Evolutionary conservation across 2,888 invertebrate genomes (phyloP).

Genomic region (Drosophila atripex): DNA sequence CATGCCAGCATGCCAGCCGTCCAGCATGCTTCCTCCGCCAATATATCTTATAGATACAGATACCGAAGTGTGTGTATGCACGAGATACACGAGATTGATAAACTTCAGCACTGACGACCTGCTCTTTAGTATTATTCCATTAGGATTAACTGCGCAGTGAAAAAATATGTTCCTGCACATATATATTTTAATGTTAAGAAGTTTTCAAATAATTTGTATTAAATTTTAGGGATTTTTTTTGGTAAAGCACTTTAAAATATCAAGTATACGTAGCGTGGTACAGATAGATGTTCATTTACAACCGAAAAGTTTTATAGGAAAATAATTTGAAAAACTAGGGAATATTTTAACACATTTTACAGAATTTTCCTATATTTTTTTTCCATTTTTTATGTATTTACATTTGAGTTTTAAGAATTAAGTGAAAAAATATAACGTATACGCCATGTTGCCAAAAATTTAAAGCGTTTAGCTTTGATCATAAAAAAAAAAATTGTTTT

Average conservation of each 20-base stretch:
- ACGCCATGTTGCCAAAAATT: background rate
- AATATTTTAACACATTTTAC: no score
- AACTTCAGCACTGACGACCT: conserved; percentile 17
- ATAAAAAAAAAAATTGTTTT: no score
- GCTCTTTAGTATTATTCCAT: conserved; percentile 27
- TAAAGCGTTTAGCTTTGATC: no score
- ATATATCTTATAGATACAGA: background rate
- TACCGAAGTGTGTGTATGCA: background rate
- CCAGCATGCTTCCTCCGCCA: background rate
- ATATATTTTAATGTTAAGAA: background rate
- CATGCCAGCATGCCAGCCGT: background rate
- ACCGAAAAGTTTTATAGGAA: no score
- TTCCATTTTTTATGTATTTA: background rate
- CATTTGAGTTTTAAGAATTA: background rate
- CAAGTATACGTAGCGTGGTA: background rate
- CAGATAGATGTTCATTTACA: background rate
- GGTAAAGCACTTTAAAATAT: background rate
- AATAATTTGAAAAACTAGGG: no score
- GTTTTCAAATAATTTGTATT: no score
- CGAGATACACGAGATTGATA: conserved; percentile 20
- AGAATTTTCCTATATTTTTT: background rate
- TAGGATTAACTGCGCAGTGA: conserved; percentile 27
- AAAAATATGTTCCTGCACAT: background rate
- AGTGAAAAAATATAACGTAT: background rate
- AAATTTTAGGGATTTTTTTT: background rate